Percentiles rank a stretch among this genome's conserved stretches.
phyloP scores from a whole-genome alignment of 2,113 vertebrate species.

The Diadophis punctatus region DNA sequence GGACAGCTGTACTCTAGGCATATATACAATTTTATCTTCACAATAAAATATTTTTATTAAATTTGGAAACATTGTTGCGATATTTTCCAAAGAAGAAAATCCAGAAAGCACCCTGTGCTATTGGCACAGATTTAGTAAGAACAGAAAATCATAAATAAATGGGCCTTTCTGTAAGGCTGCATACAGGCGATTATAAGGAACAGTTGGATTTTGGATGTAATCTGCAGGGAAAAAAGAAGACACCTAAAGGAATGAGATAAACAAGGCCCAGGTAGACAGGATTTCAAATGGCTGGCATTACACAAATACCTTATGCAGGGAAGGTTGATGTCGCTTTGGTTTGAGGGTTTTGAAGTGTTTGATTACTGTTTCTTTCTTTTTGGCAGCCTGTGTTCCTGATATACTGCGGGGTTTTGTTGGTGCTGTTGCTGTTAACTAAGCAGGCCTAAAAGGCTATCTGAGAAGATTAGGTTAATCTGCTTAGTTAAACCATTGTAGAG shows the following conservation, averaged over 20 bases:
- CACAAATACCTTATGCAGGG: conserved; percentile 64
- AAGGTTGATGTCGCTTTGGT: conserved; percentile 70
- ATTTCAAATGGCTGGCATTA: conserved; percentile 65
- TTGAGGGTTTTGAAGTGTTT: conserved; percentile 64
- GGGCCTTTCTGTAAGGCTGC: conserved; percentile 70
- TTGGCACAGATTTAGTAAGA: conserved; percentile 57
- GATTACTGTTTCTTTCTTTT: conserved; percentile 70
- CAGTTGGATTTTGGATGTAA: conserved; percentile 73
- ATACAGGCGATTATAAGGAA: conserved; percentile 70
- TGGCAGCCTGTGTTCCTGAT: conserved; percentile 73
- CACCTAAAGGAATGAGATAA: conserved; percentile 61
- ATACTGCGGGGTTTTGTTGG: conserved; percentile 36
- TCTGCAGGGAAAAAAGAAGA: conserved; percentile 52
- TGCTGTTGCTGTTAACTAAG: conserved; percentile 73
- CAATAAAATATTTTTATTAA: conserved; percentile 42
- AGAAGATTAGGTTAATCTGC: conserved; percentile 73
- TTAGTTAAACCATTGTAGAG: conserved; percentile 74
- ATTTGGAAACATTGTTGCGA: conserved; percentile 36
- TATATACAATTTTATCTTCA: conserved; percentile 47
- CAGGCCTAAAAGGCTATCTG: conserved; percentile 71
- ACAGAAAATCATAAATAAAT: conserved; percentile 52
- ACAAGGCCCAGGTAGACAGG: conserved; percentile 54
- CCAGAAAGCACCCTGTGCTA: conserved; percentile 51
- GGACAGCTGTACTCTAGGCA: conserved; percentile 49
- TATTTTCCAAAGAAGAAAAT: conserved; percentile 59